Conservation (phyloP, 2,113 vertebrate genomes). For the Pachycephala philippinensis region DNA sequence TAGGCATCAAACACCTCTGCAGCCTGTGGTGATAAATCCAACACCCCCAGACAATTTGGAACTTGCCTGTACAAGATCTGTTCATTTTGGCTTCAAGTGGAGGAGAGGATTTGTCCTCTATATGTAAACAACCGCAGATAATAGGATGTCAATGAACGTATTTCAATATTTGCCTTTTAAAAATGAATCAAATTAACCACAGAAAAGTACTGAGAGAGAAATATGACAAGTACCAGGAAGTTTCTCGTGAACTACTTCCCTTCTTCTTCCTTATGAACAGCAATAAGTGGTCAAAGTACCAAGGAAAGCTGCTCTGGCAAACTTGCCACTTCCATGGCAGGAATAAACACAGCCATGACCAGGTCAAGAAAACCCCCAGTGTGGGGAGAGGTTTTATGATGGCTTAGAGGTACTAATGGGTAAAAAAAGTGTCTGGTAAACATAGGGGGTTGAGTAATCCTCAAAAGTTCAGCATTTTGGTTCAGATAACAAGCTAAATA, state of each 20-base stretch:
- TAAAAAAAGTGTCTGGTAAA: not conserved
- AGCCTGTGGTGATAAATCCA: not conserved
- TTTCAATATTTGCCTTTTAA: not conserved
- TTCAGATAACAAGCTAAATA: not conserved
- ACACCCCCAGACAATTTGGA: not conserved
- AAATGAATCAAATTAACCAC: not conserved
- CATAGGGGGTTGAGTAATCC: not conserved
- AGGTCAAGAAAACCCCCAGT: not conserved
- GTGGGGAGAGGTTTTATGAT: not conserved
- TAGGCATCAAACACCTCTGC: not conserved
- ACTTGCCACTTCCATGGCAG: not conserved
- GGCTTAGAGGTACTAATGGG: not conserved
- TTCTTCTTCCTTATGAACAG: not conserved
- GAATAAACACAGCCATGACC: not conserved
- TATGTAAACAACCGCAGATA: slow-evolving; percentile 11
- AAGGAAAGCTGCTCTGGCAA: not conserved
- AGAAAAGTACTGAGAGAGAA: not conserved
- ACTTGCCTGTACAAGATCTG: not conserved
- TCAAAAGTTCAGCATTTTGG: not conserved
- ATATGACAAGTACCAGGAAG: not conserved
- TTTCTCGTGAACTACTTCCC: not conserved
- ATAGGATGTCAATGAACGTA: not conserved
- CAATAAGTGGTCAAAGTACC: not conserved
- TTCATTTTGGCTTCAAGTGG: slow-evolving; percentile 2
- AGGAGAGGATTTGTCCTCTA: not conserved